Percentiles rank a stretch among this genome's conserved stretches.
Conservation (phyloP, 2,888 invertebrate genomes). For the Frankliniella fusca region DNA sequence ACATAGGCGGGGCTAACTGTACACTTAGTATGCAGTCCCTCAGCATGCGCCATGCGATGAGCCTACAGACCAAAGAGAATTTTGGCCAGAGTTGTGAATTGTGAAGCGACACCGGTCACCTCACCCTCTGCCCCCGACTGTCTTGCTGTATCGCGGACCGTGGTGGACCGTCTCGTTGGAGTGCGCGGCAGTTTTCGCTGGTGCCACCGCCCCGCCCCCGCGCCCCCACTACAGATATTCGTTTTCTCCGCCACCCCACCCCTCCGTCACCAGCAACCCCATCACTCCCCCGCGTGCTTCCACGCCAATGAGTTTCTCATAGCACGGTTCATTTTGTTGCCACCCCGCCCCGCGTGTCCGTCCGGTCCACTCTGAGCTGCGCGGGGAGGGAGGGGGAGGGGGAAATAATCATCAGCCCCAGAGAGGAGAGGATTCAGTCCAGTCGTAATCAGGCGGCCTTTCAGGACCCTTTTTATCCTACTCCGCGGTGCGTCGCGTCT, state of each 20-base stretch:
- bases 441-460: no score
- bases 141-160: no score
- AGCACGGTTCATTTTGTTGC: slow-evolving; percentile 16
- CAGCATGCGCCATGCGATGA: background rate
- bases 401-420: no score
- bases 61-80: background rate
- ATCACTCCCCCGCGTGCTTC: background rate
- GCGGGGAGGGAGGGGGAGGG: background rate
- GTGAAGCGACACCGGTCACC: background rate
- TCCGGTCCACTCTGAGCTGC: background rate
- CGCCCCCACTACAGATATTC: background rate
- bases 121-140: background rate
- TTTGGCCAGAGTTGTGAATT: background rate
- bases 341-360: background rate
- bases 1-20: background rate
- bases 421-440: no score
- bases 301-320: background rate
- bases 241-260: background rate
- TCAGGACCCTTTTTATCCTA: no score
- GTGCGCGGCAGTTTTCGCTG: no score
- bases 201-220: background rate
- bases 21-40: background rate
- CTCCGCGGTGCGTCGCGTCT: background rate
- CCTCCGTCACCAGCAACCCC: no score
- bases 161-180: no score